Conservation (phyloP, 2,888 invertebrate genomes). For the Azorinus chamasolen region DNA sequence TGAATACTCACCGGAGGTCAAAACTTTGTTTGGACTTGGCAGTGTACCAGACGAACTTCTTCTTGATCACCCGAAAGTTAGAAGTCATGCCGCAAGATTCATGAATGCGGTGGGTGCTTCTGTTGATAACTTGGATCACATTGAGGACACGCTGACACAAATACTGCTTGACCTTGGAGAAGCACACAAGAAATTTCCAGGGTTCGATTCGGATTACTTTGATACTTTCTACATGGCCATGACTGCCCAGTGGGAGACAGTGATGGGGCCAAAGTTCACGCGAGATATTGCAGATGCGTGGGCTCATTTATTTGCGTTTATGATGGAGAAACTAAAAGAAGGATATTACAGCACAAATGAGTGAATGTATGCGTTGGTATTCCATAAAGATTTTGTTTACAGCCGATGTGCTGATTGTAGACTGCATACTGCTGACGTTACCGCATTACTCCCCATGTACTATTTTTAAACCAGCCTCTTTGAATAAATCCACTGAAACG, state of each 20-base stretch:
- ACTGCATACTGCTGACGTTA: no score
- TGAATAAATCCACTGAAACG: no score
- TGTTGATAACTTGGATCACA: slow-evolving; percentile 72
- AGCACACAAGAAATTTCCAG: slow-evolving; percentile 69
- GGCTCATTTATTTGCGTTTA: slow-evolving; percentile 69
- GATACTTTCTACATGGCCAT: slow-evolving; percentile 74
- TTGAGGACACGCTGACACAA: slow-evolving; percentile 65
- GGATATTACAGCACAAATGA: slow-evolving; percentile 40
- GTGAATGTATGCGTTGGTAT: no score
- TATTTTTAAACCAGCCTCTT: no score
- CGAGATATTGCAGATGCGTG: slow-evolving; percentile 56
- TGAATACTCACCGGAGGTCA: slow-evolving; percentile 63
- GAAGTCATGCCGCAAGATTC: slow-evolving; percentile 75
- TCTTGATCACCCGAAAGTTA: slow-evolving; percentile 52
- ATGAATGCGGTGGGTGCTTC: slow-evolving; percentile 79
- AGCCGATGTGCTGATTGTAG: no score
- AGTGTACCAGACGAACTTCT: slow-evolving; percentile 61
- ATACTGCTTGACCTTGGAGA: slow-evolving; percentile 70
- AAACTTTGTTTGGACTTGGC: slow-evolving; percentile 66
- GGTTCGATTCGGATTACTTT: slow-evolving; percentile 73
- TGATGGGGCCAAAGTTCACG: slow-evolving; percentile 63
- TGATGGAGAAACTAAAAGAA: slow-evolving; percentile 69
- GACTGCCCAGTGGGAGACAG: slow-evolving; percentile 67
- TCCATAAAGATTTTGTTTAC: no score
- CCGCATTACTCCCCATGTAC: no score